Percentiles rank a stretch among this genome's conserved stretches.
phyloP scores from a whole-genome alignment of 2,797 vertebrate genomes.

The Acomys russatus region DNA sequence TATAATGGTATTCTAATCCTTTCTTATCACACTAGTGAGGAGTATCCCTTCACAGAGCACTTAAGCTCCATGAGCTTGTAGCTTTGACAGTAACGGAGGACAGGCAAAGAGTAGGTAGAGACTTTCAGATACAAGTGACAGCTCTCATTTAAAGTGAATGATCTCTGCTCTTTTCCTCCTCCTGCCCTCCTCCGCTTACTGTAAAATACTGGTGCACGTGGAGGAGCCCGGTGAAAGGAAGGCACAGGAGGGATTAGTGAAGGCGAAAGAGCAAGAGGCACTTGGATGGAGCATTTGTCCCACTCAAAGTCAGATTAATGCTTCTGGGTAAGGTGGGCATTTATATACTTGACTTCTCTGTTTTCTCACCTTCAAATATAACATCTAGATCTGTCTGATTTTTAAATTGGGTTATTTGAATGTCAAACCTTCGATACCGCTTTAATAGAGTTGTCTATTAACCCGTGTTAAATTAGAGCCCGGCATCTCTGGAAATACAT shows the following conservation, averaged over 20 bases:
- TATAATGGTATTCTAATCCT: background rate
- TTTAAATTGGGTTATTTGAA: constrained; percentile 91
- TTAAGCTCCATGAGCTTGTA: constrained; percentile 36
- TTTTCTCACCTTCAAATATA: constrained; percentile 86
- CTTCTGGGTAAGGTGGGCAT: constrained; percentile 67
- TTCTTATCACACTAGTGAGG: constrained; percentile 15
- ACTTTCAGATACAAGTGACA: background rate
- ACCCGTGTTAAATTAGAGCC: constrained; percentile 91
- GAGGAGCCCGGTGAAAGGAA: too few species aligned
- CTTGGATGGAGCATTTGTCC: constrained; percentile 42
- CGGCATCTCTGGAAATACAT: constrained; percentile 90
- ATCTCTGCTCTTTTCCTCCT: background rate
- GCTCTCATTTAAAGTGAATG: background rate
- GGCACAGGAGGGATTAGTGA: background rate
- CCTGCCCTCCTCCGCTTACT: too few species aligned
- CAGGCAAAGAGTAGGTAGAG: background rate
- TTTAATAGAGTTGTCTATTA: constrained; percentile 92
- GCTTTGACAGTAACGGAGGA: constrained; percentile 15
- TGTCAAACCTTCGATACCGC: constrained; percentile 92
- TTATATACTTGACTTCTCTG: constrained; percentile 83
- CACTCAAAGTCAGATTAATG: constrained; percentile 41
- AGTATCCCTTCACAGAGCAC: background rate
- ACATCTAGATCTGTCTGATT: constrained; percentile 90
- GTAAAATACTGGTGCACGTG: background rate
- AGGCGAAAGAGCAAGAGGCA: background rate